phyloP scores from a whole-genome alignment of 53 echinoderm and acorn worm species.

The Echinometra lucunter region DNA sequence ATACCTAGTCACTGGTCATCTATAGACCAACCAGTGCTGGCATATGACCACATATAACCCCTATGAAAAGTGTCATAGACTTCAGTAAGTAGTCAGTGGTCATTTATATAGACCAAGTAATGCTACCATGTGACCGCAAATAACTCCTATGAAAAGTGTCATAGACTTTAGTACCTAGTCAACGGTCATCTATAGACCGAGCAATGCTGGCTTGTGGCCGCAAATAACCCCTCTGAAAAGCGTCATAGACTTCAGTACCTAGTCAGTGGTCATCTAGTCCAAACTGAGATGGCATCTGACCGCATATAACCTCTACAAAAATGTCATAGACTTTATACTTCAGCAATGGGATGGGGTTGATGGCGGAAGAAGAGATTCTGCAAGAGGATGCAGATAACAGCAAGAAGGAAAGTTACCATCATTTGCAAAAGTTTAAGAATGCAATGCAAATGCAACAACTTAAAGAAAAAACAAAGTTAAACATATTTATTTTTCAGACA shows the following conservation, averaged over 20 bases:
- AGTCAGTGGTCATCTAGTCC: not conserved
- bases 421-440: too few species aligned
- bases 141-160: too few species aligned
- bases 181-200: not conserved
- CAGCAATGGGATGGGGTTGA: not conserved
- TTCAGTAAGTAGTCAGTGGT: too few species aligned
- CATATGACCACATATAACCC: conserved; percentile 36
- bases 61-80: not conserved
- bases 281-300: too few species aligned
- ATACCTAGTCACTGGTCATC: conserved; percentile 18
- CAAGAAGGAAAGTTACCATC: not conserved
- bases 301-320: not conserved
- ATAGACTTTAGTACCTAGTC: conserved; percentile 17
- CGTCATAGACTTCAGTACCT: conserved; percentile 31
- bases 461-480: too few species aligned
- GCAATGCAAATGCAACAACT: too few species aligned
- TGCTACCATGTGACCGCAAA: too few species aligned
- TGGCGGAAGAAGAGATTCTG: not conserved
- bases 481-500: too few species aligned
- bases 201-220: not conserved
- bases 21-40: not conserved
- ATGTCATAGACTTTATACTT: not conserved
- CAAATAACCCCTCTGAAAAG: conserved; percentile 25
- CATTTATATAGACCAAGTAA: too few species aligned
- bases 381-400: not conserved